These are phyloP conservation scores for Trichogramma pretiosum DNA, from an alignment of 1,140 invertebrate species.

Conservation along the genomic window DNA sequence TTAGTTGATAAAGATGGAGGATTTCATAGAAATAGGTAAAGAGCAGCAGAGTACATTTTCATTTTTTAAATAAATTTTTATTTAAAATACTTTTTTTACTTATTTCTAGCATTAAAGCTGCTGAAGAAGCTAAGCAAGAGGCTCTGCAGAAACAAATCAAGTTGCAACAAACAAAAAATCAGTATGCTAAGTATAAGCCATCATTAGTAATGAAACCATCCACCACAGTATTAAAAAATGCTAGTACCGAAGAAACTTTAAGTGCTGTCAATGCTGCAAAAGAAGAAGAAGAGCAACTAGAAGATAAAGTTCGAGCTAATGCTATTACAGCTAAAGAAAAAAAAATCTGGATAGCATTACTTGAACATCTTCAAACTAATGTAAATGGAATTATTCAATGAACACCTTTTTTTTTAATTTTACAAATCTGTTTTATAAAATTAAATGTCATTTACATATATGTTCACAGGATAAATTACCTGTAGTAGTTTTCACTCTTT, in stretches of 20 bases:
- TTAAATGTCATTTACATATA: no score
- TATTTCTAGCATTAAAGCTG: conserved; percentile 6
- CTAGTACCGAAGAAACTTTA: conserved; percentile 11
- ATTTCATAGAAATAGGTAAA: conserved; percentile 61
- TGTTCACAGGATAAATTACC: conserved; percentile 66
- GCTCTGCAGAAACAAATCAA: conserved; percentile 8
- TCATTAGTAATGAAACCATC: conserved; percentile 7
- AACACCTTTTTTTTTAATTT: no score
- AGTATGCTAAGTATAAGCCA: conserved; percentile 12
- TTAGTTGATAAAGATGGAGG: conserved; percentile 70
- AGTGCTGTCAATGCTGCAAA: conserved; percentile 1
- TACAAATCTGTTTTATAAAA: no score
- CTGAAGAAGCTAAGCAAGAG: conserved; percentile 3
- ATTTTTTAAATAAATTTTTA: no score
- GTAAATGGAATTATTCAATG: no score
- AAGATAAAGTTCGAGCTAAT: conserved; percentile 19
- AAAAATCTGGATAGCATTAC: conserved; percentile 76
- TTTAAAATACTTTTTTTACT: background rate
- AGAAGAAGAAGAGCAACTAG: conserved; percentile 10
- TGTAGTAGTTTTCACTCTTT: conserved; percentile 89
- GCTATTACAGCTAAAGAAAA: conserved; percentile 53
- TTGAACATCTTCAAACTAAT: conserved; percentile 67
- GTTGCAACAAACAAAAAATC: conserved; percentile 15
- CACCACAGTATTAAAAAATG: conserved; percentile 5
- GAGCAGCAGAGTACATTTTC: background rate